A percentile compares a stretch with the other conserved stretches of the same genome.
These are phyloP conservation scores for Ellobius talpinus DNA, from an alignment of 2,113 vertebrate genomes.

Conservation along the genomic window DNA sequence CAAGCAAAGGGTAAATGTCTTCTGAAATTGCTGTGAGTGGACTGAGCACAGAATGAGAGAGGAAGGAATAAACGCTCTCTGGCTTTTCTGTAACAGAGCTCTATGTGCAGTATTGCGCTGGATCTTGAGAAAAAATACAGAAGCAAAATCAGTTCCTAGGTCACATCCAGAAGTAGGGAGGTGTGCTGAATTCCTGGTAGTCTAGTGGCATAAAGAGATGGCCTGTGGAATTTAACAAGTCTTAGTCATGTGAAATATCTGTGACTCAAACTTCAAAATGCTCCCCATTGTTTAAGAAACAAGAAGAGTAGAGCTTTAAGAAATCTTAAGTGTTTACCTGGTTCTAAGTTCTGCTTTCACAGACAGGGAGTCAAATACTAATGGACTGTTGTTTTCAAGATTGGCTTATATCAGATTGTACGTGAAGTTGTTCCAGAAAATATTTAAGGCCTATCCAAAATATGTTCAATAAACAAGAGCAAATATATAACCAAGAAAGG, in stretches of 20 bases:
- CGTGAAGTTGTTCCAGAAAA: conserved; percentile 33
- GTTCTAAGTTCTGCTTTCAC: neutral
- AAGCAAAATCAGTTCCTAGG: neutral
- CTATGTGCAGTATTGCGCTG: neutral
- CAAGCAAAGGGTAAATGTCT: neutral
- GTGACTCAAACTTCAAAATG: neutral
- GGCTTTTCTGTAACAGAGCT: neutral
- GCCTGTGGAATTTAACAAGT: neutral
- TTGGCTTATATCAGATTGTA: neutral
- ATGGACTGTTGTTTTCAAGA: neutral
- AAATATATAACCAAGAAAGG: conserved; percentile 16
- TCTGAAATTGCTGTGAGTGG: neutral
- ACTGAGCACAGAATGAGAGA: neutral
- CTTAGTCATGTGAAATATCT: neutral
- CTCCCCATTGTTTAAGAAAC: neutral
- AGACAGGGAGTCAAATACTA: neutral
- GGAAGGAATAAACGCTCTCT: neutral
- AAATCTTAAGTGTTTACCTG: neutral
- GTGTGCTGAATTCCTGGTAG: neutral
- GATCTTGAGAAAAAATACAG: neutral
- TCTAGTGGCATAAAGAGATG: neutral
- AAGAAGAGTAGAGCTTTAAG: neutral
- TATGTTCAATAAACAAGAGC: neutral
- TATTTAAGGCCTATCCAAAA: neutral
- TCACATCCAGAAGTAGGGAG: neutral